Evolutionary conservation across 2,113 vertebrate species (phyloP).

Genomic region (Sorex araneus): DNA sequence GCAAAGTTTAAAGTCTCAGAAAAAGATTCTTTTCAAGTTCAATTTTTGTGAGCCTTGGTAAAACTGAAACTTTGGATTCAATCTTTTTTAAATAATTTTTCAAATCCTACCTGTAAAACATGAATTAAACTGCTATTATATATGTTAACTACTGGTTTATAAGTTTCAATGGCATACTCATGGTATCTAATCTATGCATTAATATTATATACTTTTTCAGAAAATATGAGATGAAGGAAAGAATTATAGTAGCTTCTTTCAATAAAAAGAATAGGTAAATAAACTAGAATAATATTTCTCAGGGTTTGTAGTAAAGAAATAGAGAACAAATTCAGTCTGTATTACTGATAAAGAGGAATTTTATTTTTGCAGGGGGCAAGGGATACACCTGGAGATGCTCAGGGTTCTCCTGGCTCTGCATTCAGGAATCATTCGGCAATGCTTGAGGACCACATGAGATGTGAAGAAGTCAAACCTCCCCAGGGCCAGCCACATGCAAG

Average conservation of each 20-base stretch:
- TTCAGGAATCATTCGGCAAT: too few species aligned
- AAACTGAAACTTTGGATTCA: background rate
- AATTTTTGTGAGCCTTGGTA: too few species aligned
- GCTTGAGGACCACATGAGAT: too few species aligned
- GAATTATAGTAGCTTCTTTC: background rate
- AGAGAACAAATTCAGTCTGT: background rate
- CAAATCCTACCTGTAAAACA: background rate
- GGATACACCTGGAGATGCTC: background rate
- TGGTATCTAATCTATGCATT: background rate
- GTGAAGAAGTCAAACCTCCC: too few species aligned
- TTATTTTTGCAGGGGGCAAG: too few species aligned
- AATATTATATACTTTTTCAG: background rate
- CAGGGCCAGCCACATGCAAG: too few species aligned
- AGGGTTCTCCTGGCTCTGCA: too few species aligned
- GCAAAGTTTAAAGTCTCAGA: background rate
- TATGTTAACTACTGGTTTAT: conserved; percentile 15
- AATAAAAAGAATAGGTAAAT: background rate
- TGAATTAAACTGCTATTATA: background rate
- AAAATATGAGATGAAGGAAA: background rate
- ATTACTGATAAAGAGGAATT: background rate
- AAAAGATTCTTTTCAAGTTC: too few species aligned
- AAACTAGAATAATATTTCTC: background rate
- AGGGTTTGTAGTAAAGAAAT: background rate
- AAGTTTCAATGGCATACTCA: background rate
- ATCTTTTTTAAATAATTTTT: background rate